A percentile compares a stretch with the other conserved stretches of the same genome.
Evolutionary conservation across 2,888 invertebrate genomes (phyloP).

Genomic region (Leptinotarsa rubiginosa): DNA sequence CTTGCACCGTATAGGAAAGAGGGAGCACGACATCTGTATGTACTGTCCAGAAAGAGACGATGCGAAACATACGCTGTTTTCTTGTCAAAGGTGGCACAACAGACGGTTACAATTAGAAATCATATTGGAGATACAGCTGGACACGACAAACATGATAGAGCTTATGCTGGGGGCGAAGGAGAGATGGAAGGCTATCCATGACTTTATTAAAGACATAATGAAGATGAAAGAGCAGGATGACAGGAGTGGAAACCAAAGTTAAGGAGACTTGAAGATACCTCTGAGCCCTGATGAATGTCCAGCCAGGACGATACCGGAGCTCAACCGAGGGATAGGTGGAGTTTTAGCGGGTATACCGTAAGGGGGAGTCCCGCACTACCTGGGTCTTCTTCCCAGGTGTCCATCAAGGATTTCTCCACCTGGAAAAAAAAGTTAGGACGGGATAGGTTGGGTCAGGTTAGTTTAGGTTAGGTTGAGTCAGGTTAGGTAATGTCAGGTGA

Average conservation of each 20-base stretch:
- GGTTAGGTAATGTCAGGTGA: no score
- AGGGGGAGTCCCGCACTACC: no score
- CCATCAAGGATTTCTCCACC: no score
- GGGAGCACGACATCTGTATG: neutral
- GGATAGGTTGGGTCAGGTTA: no score
- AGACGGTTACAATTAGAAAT: no score
- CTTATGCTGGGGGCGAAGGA: neutral
- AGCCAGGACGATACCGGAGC: neutral
- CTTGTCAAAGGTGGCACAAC: slow-evolving; percentile 3
- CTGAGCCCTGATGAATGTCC: neutral
- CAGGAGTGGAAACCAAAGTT: neutral
- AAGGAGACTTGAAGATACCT: neutral
- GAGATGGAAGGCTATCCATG: neutral
- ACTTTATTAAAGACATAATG: neutral
- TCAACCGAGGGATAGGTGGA: no score
- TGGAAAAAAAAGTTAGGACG: no score
- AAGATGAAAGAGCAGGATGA: neutral
- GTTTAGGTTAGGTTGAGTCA: no score
- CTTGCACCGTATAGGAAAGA: slow-evolving; percentile 2
- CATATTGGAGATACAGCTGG: neutral
- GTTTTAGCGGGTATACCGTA: no score
- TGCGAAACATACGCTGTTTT: slow-evolving; percentile 7
- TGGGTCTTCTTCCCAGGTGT: no score
- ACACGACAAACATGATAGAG: neutral
- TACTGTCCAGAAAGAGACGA: slow-evolving; percentile 10